Evolutionary conservation across 2,888 invertebrate species (phyloP), one percentile per base, ranked within the genome.

Genomic region (Lepidocyrtoides sp.): DNA sequence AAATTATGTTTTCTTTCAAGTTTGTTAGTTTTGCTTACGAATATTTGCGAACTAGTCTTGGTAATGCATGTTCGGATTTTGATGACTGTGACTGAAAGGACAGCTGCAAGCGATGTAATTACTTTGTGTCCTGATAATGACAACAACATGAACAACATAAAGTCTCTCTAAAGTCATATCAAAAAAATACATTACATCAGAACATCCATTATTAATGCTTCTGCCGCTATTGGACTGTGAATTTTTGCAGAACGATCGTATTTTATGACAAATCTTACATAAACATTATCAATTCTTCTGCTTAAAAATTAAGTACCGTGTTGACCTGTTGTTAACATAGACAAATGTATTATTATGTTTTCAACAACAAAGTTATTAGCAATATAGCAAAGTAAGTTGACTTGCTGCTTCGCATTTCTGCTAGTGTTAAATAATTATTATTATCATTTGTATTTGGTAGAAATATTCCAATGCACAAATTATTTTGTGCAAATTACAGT

Each of bases 11-110:
- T 48, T 48, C 48, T 54, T 83, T 86, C 32, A 86, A 91, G 91
- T 91, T 86, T 51, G 79, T 91, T 51, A 86, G 86, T 44, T 85
- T 51, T 81, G 91, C 91, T 86, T 91, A 72, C 48, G 86, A 91
- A 66, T 91, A 91, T 72, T 86, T 91, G 48, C 79, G 69, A 51
- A 66, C 77, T 86, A 91, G 91, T 79, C 48, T 91, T 23, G 91
- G 86, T 14, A 86, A 86, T 75, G 72, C 72, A 60, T 86, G 91
- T 44, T 41, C 79, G 79, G 66, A 83, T 32, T 66, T 60, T 23
- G 81, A 85, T 54, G 72, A 54, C 51, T 79, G 20, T 44, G 83
- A 89, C 83, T 83, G 48, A 83, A 66, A 20, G 66, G 8, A 29
- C 36, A 4, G 36, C 36, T 48, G 44, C 20, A n/a, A 48, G 4